phyloP scores from a whole-genome alignment of 2,113 vertebrate genomes.

The Theropithecus gelada region DNA sequence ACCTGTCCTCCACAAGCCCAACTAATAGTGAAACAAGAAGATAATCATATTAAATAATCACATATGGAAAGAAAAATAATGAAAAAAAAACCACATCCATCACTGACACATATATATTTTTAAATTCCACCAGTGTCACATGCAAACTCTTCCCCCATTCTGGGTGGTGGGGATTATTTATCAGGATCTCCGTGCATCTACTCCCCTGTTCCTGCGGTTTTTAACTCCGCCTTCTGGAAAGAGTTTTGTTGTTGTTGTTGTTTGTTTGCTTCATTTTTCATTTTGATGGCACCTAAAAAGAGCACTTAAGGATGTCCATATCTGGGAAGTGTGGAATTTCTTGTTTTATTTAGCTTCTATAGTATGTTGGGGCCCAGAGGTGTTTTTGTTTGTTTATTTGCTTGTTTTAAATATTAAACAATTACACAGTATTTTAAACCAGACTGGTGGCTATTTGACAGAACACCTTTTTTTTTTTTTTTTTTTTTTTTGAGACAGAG shows the following conservation, averaged over 20 bases:
- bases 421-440: neutral
- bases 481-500: no score
- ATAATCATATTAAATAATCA: neutral
- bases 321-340: neutral
- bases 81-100: neutral
- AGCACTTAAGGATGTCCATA: neutral
- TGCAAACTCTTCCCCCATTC: fast-evolving
- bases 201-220: no score
- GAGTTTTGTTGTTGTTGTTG: neutral
- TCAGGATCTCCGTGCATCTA: no score
- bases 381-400: neutral
- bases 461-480: neutral
- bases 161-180: neutral
- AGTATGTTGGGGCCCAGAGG: neutral
- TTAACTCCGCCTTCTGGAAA: neutral
- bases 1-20: neutral
- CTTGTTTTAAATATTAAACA: neutral
- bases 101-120: neutral
- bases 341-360: neutral
- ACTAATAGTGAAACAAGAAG: neutral
- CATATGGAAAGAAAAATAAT: neutral
- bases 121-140: neutral
- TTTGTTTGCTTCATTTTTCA: neutral
- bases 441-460: neutral
- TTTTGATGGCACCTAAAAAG: neutral